Base-by-base conservation (phyloP, 92 coral and sea anemone species). In the Anthopleura xanthogrammica region DNA sequence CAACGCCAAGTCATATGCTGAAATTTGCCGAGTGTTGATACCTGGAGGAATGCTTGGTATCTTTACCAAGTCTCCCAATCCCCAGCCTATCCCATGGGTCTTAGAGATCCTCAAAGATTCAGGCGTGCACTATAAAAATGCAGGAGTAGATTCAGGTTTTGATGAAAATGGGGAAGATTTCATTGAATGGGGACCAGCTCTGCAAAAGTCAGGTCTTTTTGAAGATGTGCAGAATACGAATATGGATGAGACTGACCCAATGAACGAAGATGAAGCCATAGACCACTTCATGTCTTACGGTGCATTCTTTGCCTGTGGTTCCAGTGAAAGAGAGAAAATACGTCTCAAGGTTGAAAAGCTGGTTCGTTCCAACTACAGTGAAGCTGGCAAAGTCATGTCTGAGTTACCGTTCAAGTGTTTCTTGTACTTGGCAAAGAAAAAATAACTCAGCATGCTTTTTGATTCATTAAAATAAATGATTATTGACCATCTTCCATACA, bases 11-110 rank as follows among this genome's bases (percentile, higher is more conserved):
- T 64, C 84, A 16, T 81, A 12, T 52, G 58, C 84, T 16, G 77
- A 81, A 81, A 81, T 81, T 11, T 7, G 75, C 40, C 84, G 77
- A 23, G 84, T 81, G 24, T n/a, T 81, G 58, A 77, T 66, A 2
- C 77, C 84, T 19, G 84, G 77, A 22, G 77, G 77, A 24, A 73
- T 70, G 52, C 2, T 66, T 13, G 84, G 84, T 12, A 0, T 64
- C 52, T 40, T 68, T 12, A 39, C 2, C 71, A 70, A 52, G 13
- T 9, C 12, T 24, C 43, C 72, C 20, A 57, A 81, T 68, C 7
- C 77, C 39, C 9, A 11, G 39, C 60, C 72, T 41, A 46, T 39
- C 52, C 77, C 84, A 20, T 81, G 77, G 84, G 50, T 17, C 60
- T 24, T 68, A 20, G 60, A 81, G 50, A 20, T 81, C 50, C 48